Evolutionary conservation across 2,113 vertebrate genomes (phyloP), one percentile per base, ranked within the genome.

Genomic region (Machaerirhynchus nigripectus): DNA sequence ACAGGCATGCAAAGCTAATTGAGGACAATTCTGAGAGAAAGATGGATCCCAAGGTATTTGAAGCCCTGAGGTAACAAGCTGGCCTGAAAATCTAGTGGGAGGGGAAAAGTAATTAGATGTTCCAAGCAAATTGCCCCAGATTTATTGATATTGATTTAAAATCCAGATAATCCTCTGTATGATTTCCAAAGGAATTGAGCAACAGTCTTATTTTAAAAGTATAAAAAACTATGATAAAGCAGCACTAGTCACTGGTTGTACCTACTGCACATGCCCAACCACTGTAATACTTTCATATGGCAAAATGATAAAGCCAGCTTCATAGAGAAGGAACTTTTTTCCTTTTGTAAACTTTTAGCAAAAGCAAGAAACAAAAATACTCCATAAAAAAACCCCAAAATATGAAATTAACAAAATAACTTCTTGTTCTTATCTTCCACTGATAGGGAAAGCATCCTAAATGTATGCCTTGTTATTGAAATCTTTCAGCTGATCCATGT

Each of bases 121-220:
- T 96, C 85, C 93, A 94, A 95, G 90, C 28, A 95, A 96, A 95
- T 96, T 95, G 76, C 88, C 93, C 73, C 73, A 90, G 90, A 96
- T 60, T 96, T 96, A 95, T 60, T 96, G 95, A 84, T 96, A 93
- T 93, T 95, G 90, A 94, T 95, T 96, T 96, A 60, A 96, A 96
- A 96, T 92, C 90, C 47, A 90, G 93, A 93, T 81, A 96, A 92
- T 89, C 68, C 28, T 93, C 64, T 75, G 35, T 67, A 93, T 93
- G 56, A 93, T 89, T 93, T 96, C 90, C 85, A 93, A 81, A 89
- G 64, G 64, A 96, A 84, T 57, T 63, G 46, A 91, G 31, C 12
- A 88, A 86, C 50, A 49, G 35, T 13, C 24, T 81, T 60, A 52
- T 77, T 87, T 7, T 2, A 59, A 64, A 73, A 59, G 23, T 59